Conservation (phyloP, 1,140 invertebrate species). For the Heliconius melpomene region DNA sequence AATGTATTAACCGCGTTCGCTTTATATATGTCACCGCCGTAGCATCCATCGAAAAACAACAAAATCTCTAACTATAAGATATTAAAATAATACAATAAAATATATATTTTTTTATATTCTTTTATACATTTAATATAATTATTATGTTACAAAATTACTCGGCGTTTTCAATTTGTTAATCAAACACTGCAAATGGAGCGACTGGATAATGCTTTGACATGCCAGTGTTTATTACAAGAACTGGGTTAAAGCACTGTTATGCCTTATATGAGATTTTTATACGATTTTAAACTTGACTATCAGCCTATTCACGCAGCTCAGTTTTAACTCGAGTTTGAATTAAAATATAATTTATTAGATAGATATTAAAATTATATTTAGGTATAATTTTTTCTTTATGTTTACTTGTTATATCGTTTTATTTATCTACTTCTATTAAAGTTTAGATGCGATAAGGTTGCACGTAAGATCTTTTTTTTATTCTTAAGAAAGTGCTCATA, state of each 20-base stretch:
- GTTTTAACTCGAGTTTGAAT: background rate
- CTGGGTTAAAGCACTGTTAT: slow-evolving; percentile 30
- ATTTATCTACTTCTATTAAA: too few species aligned
- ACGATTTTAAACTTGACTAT: slow-evolving; percentile 1
- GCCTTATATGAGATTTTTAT: slow-evolving; percentile 25
- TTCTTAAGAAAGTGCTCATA: too few species aligned
- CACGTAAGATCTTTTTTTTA: too few species aligned
- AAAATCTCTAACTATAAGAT: background rate
- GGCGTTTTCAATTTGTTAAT: slow-evolving; percentile 28
- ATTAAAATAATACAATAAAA: background rate
- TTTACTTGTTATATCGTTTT: too few species aligned
- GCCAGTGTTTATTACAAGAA: slow-evolving; percentile 26
- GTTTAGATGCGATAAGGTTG: too few species aligned
- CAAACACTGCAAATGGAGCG: slow-evolving; percentile 28
- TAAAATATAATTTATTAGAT: background rate
- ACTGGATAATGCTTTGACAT: slow-evolving; percentile 27
- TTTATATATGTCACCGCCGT: slow-evolving; percentile 23
- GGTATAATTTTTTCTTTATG: background rate
- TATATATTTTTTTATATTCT: background rate
- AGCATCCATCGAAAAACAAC: background rate
- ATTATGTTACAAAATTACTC: slow-evolving; percentile 15
- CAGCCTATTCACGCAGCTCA: background rate
- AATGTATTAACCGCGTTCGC: slow-evolving; percentile 34
- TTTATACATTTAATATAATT: background rate
- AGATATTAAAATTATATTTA: background rate